Conservation (phyloP, 2,888 invertebrate species). For the Cremastinae sp. region DNA sequence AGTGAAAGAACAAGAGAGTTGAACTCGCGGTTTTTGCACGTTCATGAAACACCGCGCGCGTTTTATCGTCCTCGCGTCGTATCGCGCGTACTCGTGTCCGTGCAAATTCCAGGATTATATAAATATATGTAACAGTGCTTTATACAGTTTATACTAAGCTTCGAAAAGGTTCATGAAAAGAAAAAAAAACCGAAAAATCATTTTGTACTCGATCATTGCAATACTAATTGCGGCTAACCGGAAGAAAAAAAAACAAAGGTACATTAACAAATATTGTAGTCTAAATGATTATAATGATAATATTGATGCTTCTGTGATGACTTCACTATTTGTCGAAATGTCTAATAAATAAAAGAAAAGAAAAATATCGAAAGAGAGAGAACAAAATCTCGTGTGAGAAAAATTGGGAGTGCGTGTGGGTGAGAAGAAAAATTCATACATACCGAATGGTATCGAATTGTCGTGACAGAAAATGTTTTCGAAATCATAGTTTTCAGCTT, state of each 20-base stretch:
- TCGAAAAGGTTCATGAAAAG: constrained; percentile 64
- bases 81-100: constrained; percentile 34
- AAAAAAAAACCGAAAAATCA: constrained; percentile 68
- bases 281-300: constrained; percentile 74
- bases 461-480: too few relatives aligned
- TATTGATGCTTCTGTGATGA: constrained; percentile 79
- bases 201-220: constrained; percentile 79
- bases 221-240: constrained; percentile 75
- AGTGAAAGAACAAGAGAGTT: constrained; percentile 30
- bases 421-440: too few relatives aligned
- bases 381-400: constrained; percentile 34
- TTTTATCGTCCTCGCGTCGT: constrained; percentile 36
- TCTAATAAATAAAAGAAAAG: constrained; percentile 66
- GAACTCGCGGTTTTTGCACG: constrained; percentile 57
- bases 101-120: constrained; percentile 53
- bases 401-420: constrained; percentile 24
- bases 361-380: constrained; percentile 33
- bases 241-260: constrained; percentile 66
- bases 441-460: too few relatives aligned
- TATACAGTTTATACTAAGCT: constrained; percentile 80
- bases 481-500: too few relatives aligned
- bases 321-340: constrained; percentile 76
- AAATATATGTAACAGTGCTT: constrained; percentile 75
- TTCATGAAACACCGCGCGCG: too few relatives aligned
- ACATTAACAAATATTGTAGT: constrained; percentile 70